phyloP scores from a whole-genome alignment of 2,113 vertebrate species.

The Sinosuthora webbiana region DNA sequence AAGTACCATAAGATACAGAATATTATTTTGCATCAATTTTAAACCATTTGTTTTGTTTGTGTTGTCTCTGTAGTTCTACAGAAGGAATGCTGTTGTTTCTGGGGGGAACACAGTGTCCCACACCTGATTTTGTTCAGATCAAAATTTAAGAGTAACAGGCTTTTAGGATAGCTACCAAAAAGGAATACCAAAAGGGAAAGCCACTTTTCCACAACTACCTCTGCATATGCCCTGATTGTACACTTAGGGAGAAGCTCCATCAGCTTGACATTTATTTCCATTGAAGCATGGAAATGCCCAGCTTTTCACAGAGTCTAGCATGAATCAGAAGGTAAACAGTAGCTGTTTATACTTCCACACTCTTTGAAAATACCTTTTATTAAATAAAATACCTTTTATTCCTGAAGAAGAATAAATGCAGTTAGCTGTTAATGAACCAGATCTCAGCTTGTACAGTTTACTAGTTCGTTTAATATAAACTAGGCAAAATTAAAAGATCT shows the following conservation, averaged over 20 bases:
- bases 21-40: not conserved
- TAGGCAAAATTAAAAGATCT: not conserved
- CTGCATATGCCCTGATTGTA: not conserved
- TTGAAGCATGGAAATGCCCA: not conserved
- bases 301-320: not conserved
- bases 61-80: not conserved
- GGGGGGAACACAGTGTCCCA: not conserved
- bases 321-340: not conserved
- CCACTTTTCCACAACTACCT: not conserved
- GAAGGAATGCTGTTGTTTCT: not conserved
- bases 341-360: not conserved
- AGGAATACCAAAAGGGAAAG: not conserved
- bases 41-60: not conserved
- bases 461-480: not conserved
- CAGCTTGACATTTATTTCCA: not conserved
- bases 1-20: not conserved
- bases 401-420: not conserved
- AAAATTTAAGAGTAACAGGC: not conserved
- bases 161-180: not conserved
- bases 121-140: not conserved
- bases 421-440: not conserved
- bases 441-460: not conserved
- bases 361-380: not conserved
- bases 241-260: not conserved
- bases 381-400: not conserved